These are phyloP conservation scores for Drosophila merina DNA, from an alignment of 2,888 invertebrate species.

Conservation along the genomic window DNA sequence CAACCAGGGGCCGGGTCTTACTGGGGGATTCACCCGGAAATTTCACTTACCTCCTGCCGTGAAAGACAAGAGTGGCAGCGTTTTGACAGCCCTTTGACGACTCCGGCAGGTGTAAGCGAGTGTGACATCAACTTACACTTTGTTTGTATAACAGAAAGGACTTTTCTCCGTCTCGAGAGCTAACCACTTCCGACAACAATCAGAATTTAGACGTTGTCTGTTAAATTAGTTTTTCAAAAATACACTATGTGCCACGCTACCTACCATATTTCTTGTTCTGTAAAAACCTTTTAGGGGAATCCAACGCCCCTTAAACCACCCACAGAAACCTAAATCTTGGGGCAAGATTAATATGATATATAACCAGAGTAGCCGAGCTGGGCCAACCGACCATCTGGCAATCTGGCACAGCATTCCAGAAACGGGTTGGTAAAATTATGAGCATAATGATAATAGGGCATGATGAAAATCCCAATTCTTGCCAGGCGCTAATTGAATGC, in stretches of 20 bases:
- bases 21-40: slow-evolving; percentile 50
- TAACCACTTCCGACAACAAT: background rate
- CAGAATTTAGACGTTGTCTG: background rate
- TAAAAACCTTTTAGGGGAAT: no score
- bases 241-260: no score
- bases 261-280: no score
- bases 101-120: slow-evolving; percentile 58
- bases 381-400: background rate
- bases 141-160: slow-evolving; percentile 22
- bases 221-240: background rate
- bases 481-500: slow-evolving; percentile 69
- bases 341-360: slow-evolving; percentile 2
- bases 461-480: slow-evolving; percentile 53
- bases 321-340: background rate
- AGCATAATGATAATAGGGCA: slow-evolving; percentile 50
- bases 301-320: no score
- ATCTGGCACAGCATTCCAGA: slow-evolving; percentile 6
- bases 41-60: slow-evolving; percentile 60
- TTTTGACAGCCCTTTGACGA: slow-evolving; percentile 62
- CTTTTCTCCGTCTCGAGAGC: background rate
- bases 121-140: slow-evolving; percentile 39
- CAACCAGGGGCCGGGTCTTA: background rate
- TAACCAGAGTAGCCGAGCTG: background rate
- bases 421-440: slow-evolving; percentile 27
- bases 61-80: slow-evolving; percentile 62